Conservation (phyloP, 2,113 vertebrate species). For the Athene cunicularia region DNA sequence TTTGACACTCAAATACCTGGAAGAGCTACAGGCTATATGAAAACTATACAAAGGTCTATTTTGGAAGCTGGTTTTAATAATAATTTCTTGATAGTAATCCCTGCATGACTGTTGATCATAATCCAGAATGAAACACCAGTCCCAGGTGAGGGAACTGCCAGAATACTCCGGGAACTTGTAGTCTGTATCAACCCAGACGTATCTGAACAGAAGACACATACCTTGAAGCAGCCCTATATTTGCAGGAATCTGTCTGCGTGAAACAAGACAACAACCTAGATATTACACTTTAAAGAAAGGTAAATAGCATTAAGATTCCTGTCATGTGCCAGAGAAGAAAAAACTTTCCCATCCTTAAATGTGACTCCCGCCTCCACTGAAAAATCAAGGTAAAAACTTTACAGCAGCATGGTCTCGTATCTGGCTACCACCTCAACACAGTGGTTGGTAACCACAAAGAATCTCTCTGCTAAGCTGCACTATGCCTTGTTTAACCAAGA, state of each 20-base stretch:
- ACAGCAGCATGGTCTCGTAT: neutral
- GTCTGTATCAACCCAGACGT: rapidly evolving
- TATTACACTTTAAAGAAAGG: neutral
- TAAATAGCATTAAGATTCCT: neutral
- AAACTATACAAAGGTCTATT: neutral
- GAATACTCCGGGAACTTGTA: neutral
- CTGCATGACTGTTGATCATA: neutral
- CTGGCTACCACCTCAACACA: neutral
- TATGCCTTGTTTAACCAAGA: neutral
- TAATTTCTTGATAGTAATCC: neutral
- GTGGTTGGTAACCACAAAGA: neutral
- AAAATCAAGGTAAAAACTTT: neutral
- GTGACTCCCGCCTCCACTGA: neutral
- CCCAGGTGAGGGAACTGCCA: neutral
- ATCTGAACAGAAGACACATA: neutral
- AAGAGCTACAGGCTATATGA: neutral
- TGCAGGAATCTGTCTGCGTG: neutral
- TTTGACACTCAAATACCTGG: neutral
- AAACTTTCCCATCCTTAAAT: neutral
- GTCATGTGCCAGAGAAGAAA: neutral
- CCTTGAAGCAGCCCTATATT: neutral
- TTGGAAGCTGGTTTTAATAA: neutral
- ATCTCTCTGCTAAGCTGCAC: neutral
- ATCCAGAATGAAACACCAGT: neutral
- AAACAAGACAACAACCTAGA: neutral